Evolutionary conservation across 92 coral and sea anemone genomes (phyloP).

Genomic region (Siderastrea siderea): DNA sequence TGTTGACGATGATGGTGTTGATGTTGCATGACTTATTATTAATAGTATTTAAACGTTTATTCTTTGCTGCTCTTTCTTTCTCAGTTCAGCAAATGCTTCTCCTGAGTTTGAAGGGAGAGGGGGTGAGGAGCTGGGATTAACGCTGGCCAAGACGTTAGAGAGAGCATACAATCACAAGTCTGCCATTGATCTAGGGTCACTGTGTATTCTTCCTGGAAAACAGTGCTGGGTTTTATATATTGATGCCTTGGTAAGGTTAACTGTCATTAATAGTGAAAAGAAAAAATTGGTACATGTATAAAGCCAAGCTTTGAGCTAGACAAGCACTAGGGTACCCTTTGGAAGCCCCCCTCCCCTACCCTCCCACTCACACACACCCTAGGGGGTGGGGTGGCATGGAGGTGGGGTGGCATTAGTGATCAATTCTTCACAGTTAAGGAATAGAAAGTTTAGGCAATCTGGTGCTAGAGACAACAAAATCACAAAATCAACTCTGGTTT

Average conservation of each 20-base stretch:
- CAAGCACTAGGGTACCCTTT: too few species aligned
- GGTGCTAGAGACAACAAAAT: too few species aligned
- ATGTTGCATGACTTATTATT: not conserved
- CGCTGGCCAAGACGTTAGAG: conserved; percentile 83
- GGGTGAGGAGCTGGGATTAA: conserved; percentile 93
- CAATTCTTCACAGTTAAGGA: too few species aligned
- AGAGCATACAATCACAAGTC: conserved; percentile 87
- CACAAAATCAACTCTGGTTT: not conserved
- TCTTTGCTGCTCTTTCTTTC: not conserved
- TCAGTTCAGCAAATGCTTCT: conserved; percentile 96
- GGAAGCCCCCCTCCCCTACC: too few species aligned
- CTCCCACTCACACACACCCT: too few species aligned
- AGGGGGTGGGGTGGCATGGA: too few species aligned
- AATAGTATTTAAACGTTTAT: not conserved
- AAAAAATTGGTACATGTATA: too few species aligned
- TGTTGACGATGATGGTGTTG: not conserved
- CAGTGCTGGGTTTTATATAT: conserved; percentile 97
- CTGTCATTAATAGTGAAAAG: not conserved
- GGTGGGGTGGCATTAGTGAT: too few species aligned
- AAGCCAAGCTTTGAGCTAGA: too few species aligned
- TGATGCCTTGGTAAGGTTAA: conserved; percentile 90
- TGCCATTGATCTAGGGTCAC: conserved; percentile 85
- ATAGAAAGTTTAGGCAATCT: too few species aligned
- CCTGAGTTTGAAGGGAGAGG: conserved; percentile 97
- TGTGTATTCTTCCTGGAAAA: conserved; percentile 90